phyloP scores from a whole-genome alignment of 2,888 invertebrate genomes.

The Pristionchus fissidentatus region DNA sequence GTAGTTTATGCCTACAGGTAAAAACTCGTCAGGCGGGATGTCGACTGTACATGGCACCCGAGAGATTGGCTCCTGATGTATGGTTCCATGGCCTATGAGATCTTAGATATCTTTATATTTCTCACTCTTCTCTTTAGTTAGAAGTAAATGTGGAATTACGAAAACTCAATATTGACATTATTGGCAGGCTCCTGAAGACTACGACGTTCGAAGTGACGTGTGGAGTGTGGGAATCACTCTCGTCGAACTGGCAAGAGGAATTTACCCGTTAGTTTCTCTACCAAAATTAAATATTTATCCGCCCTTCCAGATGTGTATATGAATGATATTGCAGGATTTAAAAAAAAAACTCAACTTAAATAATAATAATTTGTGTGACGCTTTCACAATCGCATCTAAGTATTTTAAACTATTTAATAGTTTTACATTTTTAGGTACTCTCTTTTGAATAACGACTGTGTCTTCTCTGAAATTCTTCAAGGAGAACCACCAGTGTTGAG shows the following conservation, averaged over 20 bases:
- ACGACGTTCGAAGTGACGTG: constrained; percentile 98
- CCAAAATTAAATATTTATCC: background rate
- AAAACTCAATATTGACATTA: background rate
- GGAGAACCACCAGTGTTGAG: constrained; percentile 76
- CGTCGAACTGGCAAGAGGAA: constrained; percentile 94
- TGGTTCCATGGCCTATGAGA: background rate
- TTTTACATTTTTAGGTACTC: too few relatives aligned
- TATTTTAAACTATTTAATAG: too few relatives aligned
- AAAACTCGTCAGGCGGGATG: constrained; percentile 88
- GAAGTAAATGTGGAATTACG: too few relatives aligned
- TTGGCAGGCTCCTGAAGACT: constrained; percentile 83
- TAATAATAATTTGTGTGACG: too few relatives aligned
- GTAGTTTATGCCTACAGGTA: constrained; percentile 97
- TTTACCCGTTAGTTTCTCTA: constrained; percentile 88
- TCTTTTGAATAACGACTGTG: constrained; percentile 89
- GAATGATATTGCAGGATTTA: too few relatives aligned
- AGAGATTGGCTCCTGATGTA: constrained; percentile 58
- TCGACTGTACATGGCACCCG: constrained; percentile 95
- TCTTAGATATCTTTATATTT: background rate
- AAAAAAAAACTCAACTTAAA: too few relatives aligned
- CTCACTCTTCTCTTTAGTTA: background rate
- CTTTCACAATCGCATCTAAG: too few relatives aligned
- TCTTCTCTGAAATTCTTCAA: constrained; percentile 88
- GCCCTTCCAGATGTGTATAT: constrained; percentile 51
- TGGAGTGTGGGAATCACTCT: constrained; percentile 91